These are phyloP conservation scores for Tyto alba DNA, from an alignment of 2,113 vertebrate species.

Conservation along the genomic window DNA sequence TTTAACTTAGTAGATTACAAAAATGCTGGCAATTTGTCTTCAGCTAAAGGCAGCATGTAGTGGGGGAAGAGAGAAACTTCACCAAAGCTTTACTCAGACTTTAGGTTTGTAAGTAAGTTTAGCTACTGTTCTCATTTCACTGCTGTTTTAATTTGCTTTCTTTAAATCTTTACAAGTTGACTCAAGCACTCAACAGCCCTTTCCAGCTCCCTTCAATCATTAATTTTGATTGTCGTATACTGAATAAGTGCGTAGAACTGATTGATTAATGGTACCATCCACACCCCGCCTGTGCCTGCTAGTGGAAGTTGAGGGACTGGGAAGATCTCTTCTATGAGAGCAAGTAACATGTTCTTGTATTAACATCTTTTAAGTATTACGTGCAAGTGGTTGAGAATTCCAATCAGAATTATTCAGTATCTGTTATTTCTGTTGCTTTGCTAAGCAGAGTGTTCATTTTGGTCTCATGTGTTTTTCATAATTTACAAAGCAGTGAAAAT, in stretches of 20 bases:
- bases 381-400: neutral
- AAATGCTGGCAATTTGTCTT: slow-evolving; percentile 59
- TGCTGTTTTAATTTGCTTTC: slow-evolving; percentile 27
- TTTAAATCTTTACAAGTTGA: slow-evolving; percentile 38
- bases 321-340: neutral
- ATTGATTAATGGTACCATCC: slow-evolving; percentile 5
- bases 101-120: slow-evolving; percentile 49
- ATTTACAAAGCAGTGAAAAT: slow-evolving; percentile 24
- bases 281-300: neutral
- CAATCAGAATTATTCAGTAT: slow-evolving; percentile 19
- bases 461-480: neutral
- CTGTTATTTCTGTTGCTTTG: slow-evolving; percentile 21
- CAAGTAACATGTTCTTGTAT: neutral
- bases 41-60: slow-evolving; percentile 26
- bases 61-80: neutral
- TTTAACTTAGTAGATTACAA: slow-evolving; percentile 59
- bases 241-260: slow-evolving; percentile 3
- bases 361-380: neutral
- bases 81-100: neutral
- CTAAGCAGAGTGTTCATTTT: slow-evolving; percentile 16
- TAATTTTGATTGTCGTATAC: slow-evolving; percentile 7
- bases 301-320: neutral
- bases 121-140: neutral
- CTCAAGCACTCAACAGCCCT: slow-evolving; percentile 16
- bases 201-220: slow-evolving; percentile 30